Evolutionary conservation across 2,888 invertebrate genomes (phyloP).

Genomic region (Agrilus mali): DNA sequence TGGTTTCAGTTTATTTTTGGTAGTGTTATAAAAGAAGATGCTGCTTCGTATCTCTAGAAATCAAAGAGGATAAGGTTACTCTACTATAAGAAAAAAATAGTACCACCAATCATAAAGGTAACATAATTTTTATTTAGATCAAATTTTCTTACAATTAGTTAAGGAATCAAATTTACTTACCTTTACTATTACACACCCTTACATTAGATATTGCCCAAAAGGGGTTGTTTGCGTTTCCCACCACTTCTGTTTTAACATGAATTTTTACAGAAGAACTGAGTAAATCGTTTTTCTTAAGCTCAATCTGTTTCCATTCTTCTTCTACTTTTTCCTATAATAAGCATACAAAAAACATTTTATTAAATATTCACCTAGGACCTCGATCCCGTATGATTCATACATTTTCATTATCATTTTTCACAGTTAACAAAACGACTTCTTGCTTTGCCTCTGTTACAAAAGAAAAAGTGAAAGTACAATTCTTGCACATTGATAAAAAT

Average conservation of each 20-base stretch:
- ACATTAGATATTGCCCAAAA: slow-evolving; percentile 30
- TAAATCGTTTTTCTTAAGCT: slow-evolving; percentile 24
- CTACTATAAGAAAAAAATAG: slow-evolving; percentile 1
- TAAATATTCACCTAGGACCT: too few species aligned
- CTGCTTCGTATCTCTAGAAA: too few species aligned
- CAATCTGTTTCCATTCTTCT: slow-evolving; percentile 23
- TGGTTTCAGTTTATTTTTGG: neutral
- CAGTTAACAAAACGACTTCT: slow-evolving; percentile 3
- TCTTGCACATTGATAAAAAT: slow-evolving; percentile 22
- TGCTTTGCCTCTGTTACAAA: slow-evolving; percentile 14
- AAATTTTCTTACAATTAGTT: too few species aligned
- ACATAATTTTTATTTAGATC: too few species aligned
- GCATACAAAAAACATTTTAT: too few species aligned
- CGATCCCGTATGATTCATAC: slow-evolving; percentile 2
- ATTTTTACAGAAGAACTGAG: slow-evolving; percentile 20
- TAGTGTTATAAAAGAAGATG: slow-evolving; percentile 1
- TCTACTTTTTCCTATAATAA: neutral
- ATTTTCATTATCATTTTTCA: slow-evolving; percentile 2
- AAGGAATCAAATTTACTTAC: slow-evolving; percentile 14
- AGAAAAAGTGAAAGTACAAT: slow-evolving; percentile 25
- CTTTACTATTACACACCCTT: slow-evolving; percentile 27
- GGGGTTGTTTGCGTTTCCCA: slow-evolving; percentile 13
- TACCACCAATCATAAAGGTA: too few species aligned
- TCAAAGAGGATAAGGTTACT: neutral
- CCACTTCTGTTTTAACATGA: slow-evolving; percentile 25